These are phyloP conservation scores for Melanostoma scalare DNA, from an alignment of 2,888 invertebrate species.

Conservation along the genomic window DNA sequence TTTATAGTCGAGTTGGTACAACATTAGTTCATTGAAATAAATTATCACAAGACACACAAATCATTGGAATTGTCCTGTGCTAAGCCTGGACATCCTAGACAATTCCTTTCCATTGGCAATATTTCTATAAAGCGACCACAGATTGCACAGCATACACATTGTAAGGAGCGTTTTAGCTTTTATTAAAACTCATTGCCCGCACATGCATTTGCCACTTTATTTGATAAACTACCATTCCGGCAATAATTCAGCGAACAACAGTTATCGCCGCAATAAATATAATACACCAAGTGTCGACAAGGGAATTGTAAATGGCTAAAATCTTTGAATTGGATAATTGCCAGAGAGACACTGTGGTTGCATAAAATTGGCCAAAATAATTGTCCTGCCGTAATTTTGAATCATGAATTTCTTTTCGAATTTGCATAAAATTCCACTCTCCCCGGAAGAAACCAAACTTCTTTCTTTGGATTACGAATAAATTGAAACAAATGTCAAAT, in stretches of 20 bases:
- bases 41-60: conserved; percentile 57
- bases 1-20: no score
- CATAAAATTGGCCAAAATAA: conserved; percentile 47
- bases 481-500: conserved; percentile 41
- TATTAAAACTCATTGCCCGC: conserved; percentile 43
- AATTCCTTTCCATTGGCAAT: conserved; percentile 40
- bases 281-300: conserved; percentile 57
- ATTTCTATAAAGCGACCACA: conserved; percentile 31
- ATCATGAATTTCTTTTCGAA: background rate
- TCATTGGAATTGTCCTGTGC: conserved; percentile 33
- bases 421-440: background rate
- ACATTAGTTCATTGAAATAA: conserved; percentile 12
- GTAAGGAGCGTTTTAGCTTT: conserved; percentile 20
- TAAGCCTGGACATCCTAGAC: conserved; percentile 37
- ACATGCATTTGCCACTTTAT: conserved; percentile 57
- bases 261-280: conserved; percentile 64
- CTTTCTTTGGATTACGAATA: background rate
- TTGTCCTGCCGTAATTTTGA: background rate
- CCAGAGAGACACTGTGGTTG: conserved; percentile 56
- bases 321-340: conserved; percentile 65
- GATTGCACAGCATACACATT: conserved; percentile 26
- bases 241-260: conserved; percentile 70
- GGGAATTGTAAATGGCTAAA: conserved; percentile 55
- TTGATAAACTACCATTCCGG: conserved; percentile 63
- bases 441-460: conserved; percentile 6